A percentile compares a stretch with the other conserved stretches of the same genome.
These are phyloP conservation scores for Myopa testacea DNA, from an alignment of 2,888 invertebrate species.

Conservation along the genomic window DNA sequence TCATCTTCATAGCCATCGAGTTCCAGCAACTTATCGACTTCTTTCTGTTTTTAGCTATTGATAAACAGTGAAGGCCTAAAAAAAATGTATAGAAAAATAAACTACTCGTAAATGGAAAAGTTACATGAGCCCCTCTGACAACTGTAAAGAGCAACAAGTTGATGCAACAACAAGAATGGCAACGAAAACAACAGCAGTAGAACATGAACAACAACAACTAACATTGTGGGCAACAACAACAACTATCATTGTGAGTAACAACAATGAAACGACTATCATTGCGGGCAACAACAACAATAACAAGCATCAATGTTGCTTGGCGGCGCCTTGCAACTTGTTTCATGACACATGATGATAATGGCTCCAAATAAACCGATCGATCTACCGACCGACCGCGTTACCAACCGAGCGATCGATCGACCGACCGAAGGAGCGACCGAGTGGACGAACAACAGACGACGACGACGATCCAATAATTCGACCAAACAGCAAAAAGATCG, in stretches of 20 bases:
- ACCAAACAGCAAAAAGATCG: neutral
- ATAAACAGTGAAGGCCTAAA: neutral
- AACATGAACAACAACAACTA: neutral
- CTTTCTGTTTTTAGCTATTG: neutral
- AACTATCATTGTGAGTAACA: conserved; percentile 1
- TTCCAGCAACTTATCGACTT: neutral
- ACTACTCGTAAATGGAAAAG: neutral
- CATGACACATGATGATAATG: conserved; percentile 65
- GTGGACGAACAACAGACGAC: neutral
- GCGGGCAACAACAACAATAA: neutral
- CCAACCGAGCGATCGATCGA: neutral
- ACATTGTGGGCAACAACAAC: conserved; percentile 6
- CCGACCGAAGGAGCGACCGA: neutral
- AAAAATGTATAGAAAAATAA: neutral
- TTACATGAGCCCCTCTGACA: neutral
- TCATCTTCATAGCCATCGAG: neutral
- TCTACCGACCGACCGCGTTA: conserved; percentile 7
- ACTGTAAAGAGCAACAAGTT: neutral
- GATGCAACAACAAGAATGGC: no score
- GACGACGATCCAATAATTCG: conserved; percentile 19
- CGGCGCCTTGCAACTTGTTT: conserved; percentile 65
- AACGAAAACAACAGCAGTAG: no score
- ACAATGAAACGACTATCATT: neutral
- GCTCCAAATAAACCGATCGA: conserved; percentile 26
- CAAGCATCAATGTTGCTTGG: conserved; percentile 49